Percentiles rank a stretch among this genome's conserved stretches.
These are phyloP conservation scores for Ladona fulva DNA, from an alignment of 1,140 invertebrate genomes.

Conservation along the genomic window DNA sequence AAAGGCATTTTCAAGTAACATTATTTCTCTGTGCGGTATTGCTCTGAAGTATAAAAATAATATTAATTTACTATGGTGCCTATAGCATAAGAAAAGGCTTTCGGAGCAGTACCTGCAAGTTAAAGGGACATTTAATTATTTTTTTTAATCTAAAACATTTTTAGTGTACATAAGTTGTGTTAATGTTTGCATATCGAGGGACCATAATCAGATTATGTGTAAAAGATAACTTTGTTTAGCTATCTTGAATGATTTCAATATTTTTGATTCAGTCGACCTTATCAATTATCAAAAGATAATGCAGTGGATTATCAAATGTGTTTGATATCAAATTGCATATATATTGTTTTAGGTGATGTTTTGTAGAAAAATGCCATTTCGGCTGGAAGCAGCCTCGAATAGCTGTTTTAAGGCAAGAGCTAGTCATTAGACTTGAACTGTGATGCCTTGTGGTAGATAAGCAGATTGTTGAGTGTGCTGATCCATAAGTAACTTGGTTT, in stretches of 20 bases:
- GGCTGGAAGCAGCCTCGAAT: background rate
- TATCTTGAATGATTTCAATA: background rate
- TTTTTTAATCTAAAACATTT: background rate
- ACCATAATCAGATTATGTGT: background rate
- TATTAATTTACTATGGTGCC: no score
- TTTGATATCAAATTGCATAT: background rate
- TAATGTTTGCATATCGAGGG: background rate
- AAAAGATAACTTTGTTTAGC: no score
- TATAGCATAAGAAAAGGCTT: no score
- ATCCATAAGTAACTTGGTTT: no score
- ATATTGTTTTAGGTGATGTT: background rate
- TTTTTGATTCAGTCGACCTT: background rate
- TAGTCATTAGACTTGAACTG: constrained; percentile 1
- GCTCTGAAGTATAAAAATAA: no score
- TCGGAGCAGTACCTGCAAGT: background rate
- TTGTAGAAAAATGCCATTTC: background rate
- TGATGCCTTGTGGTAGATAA: background rate
- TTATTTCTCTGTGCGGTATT: no score
- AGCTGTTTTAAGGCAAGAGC: background rate
- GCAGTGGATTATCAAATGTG: background rate
- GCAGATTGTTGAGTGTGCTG: no score
- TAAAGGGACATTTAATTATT: background rate
- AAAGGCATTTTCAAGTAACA: no score
- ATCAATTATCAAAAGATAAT: no score
- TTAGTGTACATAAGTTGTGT: background rate